These are phyloP conservation scores for Enteromius anoplus DNA, from an alignment of 2,797 vertebrate species.

Conservation along the genomic window DNA sequence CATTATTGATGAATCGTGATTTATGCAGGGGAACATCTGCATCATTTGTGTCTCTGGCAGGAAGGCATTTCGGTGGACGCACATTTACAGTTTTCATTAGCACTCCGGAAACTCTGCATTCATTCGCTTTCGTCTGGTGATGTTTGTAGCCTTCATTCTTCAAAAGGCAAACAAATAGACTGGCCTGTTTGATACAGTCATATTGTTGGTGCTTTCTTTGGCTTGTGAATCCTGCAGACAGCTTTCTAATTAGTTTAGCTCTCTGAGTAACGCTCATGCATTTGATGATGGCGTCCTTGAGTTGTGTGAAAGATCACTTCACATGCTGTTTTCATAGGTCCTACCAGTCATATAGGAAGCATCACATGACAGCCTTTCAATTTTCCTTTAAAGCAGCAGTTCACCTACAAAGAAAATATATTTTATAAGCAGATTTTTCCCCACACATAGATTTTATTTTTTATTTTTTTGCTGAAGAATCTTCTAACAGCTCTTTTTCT, in stretches of 20 bases:
- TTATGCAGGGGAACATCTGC: neutral
- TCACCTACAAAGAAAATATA: neutral
- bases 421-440: neutral
- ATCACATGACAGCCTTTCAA: neutral
- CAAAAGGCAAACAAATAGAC: neutral
- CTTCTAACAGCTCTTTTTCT: neutral
- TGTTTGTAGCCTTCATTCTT: slow-evolving; percentile 2
- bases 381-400: neutral
- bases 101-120: neutral
- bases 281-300: slow-evolving; percentile 3
- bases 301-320: slow-evolving; percentile 14
- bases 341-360: neutral
- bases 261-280: too few species aligned
- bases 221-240: neutral
- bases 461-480: neutral
- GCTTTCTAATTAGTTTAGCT: slow-evolving; percentile 22
- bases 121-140: neutral
- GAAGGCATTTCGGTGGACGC: neutral
- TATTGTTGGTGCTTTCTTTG: slow-evolving; percentile 1
- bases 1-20: neutral
- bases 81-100: neutral
- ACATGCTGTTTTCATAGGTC: neutral
- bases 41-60: neutral
- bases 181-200: neutral
- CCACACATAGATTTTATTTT: neutral